Evolutionary conservation across 2,888 invertebrate genomes (phyloP).

Genomic region (Julus scandinavius): DNA sequence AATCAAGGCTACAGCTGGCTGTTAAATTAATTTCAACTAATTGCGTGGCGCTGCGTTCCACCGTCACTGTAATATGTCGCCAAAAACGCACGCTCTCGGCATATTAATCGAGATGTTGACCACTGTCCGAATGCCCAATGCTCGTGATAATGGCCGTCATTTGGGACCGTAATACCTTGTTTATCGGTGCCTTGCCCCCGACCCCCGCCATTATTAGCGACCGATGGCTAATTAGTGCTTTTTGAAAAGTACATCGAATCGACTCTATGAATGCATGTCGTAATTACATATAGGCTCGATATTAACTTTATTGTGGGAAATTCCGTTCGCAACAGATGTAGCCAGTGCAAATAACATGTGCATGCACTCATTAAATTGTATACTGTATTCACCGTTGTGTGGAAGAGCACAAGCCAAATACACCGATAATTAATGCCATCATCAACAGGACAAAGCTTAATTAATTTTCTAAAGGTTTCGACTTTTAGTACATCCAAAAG

Average conservation of each 20-base stretch:
- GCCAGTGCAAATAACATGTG: background rate
- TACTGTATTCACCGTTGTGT: background rate
- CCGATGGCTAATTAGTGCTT: background rate
- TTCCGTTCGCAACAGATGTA: background rate
- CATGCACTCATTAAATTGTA: background rate
- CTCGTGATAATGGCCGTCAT: background rate
- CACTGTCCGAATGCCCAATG: background rate
- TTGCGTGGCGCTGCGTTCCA: background rate
- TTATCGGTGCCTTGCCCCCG: background rate
- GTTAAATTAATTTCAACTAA: background rate
- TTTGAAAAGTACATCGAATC: background rate
- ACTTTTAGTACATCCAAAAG: background rate
- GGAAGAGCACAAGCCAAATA: background rate
- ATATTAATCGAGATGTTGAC: background rate
- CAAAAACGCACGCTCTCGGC: background rate
- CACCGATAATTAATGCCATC: background rate
- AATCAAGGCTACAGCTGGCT: background rate
- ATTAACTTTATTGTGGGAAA: constrained; percentile 5
- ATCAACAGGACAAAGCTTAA: background rate
- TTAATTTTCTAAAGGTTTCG: background rate
- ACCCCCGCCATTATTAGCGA: background rate
- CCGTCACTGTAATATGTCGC: background rate
- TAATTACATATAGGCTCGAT: background rate
- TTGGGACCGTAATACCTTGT: background rate
- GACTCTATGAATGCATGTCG: background rate